Percentiles rank a stretch among this genome's conserved stretches.
These are phyloP conservation scores for Ceratina calcarata DNA, from an alignment of 1,140 invertebrate species.

Conservation along the genomic window DNA sequence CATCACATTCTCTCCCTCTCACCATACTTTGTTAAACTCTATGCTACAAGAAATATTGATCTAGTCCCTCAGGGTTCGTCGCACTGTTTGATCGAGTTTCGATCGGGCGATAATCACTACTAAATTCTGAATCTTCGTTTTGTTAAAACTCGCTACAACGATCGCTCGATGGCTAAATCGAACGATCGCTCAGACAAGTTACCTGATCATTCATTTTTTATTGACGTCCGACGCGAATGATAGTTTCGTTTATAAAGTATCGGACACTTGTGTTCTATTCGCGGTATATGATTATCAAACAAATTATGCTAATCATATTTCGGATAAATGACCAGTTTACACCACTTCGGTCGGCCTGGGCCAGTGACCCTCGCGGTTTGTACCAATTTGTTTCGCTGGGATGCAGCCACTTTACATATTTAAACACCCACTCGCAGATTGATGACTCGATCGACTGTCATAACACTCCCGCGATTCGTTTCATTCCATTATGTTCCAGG, in stretches of 20 bases:
- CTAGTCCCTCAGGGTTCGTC: slow-evolving; percentile 47
- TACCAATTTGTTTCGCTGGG: slow-evolving; percentile 17
- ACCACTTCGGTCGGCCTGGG: not conserved
- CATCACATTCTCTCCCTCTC: not conserved
- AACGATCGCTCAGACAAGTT: not conserved
- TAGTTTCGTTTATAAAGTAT: not conserved
- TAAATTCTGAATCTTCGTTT: slow-evolving; percentile 20
- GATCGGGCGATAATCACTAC: slow-evolving; percentile 5
- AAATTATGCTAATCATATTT: slow-evolving; percentile 34
- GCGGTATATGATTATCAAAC: slow-evolving; percentile 35
- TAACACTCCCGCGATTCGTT: not conserved
- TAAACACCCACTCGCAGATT: not conserved
- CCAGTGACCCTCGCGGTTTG: slow-evolving; percentile 25
- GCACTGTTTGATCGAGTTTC: not conserved
- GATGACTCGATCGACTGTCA: not conserved
- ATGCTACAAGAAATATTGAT: slow-evolving; percentile 62
- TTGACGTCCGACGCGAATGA: not conserved
- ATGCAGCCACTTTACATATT: not conserved
- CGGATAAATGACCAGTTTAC: slow-evolving; percentile 12
- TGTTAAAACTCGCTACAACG: not conserved
- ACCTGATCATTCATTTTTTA: no score
- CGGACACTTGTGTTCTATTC: slow-evolving; percentile 2
- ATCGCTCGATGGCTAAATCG: not conserved
- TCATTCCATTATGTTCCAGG: not conserved
- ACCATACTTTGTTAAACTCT: slow-evolving; percentile 39